These are phyloP conservation scores for Corythaixoides concolor DNA, from an alignment of 2,113 vertebrate species.

Conservation along the genomic window DNA sequence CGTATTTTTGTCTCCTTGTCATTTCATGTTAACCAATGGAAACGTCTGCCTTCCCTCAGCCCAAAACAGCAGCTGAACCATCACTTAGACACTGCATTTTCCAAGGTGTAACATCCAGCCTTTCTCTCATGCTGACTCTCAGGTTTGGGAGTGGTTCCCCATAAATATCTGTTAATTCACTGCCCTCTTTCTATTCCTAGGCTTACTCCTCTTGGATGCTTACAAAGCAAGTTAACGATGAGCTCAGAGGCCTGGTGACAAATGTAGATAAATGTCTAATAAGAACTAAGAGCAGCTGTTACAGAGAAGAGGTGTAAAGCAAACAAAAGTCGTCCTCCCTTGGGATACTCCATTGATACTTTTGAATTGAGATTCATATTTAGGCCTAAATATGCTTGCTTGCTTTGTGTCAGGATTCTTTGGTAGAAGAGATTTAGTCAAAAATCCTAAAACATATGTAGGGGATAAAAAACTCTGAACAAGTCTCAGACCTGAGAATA, in stretches of 20 bases:
- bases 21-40: not conserved
- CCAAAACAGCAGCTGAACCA: not conserved
- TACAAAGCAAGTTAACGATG: not conserved
- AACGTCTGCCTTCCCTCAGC: not conserved
- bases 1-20: not conserved
- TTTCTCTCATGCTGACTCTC: not conserved
- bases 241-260: not conserved
- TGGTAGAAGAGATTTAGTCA: not conserved
- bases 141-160: constrained; percentile 24
- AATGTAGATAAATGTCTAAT: not conserved
- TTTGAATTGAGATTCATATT: not conserved
- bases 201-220: not conserved
- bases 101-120: not conserved
- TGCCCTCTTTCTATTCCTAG: not conserved
- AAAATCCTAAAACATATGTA: not conserved
- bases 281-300: not conserved
- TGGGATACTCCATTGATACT: not conserved
- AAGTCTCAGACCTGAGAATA: not conserved
- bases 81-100: not conserved
- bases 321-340: not conserved
- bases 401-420: not conserved
- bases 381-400: not conserved
- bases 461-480: not conserved
- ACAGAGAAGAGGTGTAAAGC: not conserved
- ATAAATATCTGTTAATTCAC: constrained; percentile 14